A percentile compares a stretch with the other conserved stretches of the same genome.
Conservation (phyloP, 1,140 invertebrate genomes). For the Proctacanthus coquilletti region DNA sequence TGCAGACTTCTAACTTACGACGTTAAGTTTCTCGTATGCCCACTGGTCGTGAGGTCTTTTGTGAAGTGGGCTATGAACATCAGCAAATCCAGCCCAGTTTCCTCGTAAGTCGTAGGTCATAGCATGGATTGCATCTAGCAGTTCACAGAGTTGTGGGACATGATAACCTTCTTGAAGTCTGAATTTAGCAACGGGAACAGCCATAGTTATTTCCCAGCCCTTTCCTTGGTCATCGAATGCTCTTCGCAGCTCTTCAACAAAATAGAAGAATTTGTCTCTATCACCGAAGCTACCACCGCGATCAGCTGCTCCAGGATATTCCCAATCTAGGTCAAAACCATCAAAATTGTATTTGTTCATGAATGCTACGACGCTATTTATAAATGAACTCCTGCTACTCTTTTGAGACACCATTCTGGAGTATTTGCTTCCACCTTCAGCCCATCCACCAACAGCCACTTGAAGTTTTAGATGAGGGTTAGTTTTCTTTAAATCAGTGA, state of each 20-base stretch:
- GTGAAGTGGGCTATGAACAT: slow-evolving; percentile 71
- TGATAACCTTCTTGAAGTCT: slow-evolving; percentile 74
- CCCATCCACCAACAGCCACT: slow-evolving; percentile 77
- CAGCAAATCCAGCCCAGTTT: slow-evolving; percentile 81
- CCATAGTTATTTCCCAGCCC: slow-evolving; percentile 76
- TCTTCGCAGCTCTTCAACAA: slow-evolving; percentile 62
- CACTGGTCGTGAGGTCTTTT: slow-evolving; percentile 71
- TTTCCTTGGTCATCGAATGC: slow-evolving; percentile 58
- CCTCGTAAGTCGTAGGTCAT: slow-evolving; percentile 87
- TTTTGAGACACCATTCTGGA: slow-evolving; percentile 59
- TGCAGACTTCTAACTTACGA: no score
- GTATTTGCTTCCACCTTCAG: slow-evolving; percentile 72
- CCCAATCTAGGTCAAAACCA: slow-evolving; percentile 71
- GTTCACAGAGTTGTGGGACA: slow-evolving; percentile 67
- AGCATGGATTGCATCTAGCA: slow-evolving; percentile 66
- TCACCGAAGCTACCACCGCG: slow-evolving; percentile 69
- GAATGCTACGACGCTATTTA: slow-evolving; percentile 60
- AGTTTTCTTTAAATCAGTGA: slow-evolving; percentile 53
- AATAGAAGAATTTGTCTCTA: slow-evolving; percentile 67
- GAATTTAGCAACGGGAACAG: slow-evolving; percentile 73
- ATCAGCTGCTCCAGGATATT: slow-evolving; percentile 73
- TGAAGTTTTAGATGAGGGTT: slow-evolving; percentile 60
- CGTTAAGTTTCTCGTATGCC: slow-evolving; percentile 75
- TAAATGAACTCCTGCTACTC: slow-evolving; percentile 49
- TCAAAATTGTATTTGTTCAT: slow-evolving; percentile 64